A percentile compares a stretch with the other conserved stretches of the same genome.
Conservation (phyloP, 2,888 invertebrate species). For the Platerodrilus igneus region DNA sequence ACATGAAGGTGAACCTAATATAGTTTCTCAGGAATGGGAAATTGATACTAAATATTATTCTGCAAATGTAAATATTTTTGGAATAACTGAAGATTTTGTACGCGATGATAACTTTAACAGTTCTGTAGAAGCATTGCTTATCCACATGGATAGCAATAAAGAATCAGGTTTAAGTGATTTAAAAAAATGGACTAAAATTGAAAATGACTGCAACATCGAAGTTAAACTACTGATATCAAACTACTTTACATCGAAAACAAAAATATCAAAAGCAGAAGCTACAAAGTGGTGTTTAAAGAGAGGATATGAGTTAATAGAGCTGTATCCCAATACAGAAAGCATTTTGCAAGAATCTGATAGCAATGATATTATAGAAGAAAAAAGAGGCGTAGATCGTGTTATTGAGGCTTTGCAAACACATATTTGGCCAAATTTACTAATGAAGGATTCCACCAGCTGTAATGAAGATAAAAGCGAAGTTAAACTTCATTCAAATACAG, state of each 20-base stretch:
- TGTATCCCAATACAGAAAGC: slow-evolving; percentile 48
- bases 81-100: slow-evolving; percentile 48
- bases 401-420: slow-evolving; percentile 68
- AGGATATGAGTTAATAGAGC: slow-evolving; percentile 66
- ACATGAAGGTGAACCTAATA: slow-evolving; percentile 28
- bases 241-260: slow-evolving; percentile 47
- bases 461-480: slow-evolving; percentile 7
- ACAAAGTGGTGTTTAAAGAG: slow-evolving; percentile 63
- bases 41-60: slow-evolving; percentile 71
- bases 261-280: slow-evolving; percentile 46
- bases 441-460: slow-evolving; percentile 53
- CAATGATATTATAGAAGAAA: slow-evolving; percentile 55
- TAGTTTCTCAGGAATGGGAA: slow-evolving; percentile 49
- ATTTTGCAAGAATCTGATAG: slow-evolving; percentile 47
- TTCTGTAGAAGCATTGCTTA: slow-evolving; percentile 58
- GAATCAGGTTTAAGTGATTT: slow-evolving; percentile 47
- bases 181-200: slow-evolving; percentile 38
- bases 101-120: slow-evolving; percentile 49
- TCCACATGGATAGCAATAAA: slow-evolving; percentile 58
- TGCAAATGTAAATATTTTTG: slow-evolving; percentile 56
- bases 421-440: slow-evolving; percentile 64
- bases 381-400: slow-evolving; percentile 61
- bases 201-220: slow-evolving; percentile 45
- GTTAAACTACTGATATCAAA: slow-evolving; percentile 58
- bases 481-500: slow-evolving; percentile 4